Percentiles rank a stretch among this genome's conserved stretches.
Conservation (phyloP, 2,113 vertebrate genomes). For the Ammodytes marinus region DNA sequence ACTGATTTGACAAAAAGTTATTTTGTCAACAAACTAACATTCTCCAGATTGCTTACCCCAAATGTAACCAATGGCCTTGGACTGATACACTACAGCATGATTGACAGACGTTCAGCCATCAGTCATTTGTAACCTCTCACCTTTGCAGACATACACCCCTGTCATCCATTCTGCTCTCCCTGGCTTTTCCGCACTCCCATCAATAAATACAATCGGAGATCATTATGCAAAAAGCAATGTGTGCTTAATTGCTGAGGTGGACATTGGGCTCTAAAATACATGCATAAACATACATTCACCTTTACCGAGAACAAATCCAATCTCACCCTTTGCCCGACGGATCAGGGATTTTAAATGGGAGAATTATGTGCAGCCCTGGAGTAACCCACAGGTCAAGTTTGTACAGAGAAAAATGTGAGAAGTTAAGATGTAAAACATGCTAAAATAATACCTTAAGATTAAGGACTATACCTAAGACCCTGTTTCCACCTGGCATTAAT, state of each 20-base stretch:
- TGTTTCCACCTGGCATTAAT: too few species aligned
- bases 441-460: conserved; percentile 2
- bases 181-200: background rate
- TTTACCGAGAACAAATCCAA: conserved; percentile 30
- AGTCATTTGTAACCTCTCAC: conserved; percentile 24
- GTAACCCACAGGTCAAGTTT: conserved; percentile 11
- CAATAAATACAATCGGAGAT: conserved; percentile 12
- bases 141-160: background rate
- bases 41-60: too few species aligned
- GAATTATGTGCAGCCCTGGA: conserved; percentile 9
- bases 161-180: background rate
- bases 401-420: background rate
- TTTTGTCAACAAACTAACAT: too few species aligned
- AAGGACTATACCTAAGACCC: background rate
- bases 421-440: conserved; percentile 13
- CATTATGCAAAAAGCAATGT: conserved; percentile 16
- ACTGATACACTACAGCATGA: background rate
- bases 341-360: conserved; percentile 35
- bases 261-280: background rate
- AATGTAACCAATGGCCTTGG: too few species aligned
- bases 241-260: conserved; percentile 14
- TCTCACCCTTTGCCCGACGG: background rate
- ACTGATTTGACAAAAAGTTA: too few species aligned
- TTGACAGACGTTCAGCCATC: conserved; percentile 24
- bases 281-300: conserved; percentile 36